Evolutionary conservation across 2,113 vertebrate species (phyloP).

Genomic region (Sapayoa aenigma): DNA sequence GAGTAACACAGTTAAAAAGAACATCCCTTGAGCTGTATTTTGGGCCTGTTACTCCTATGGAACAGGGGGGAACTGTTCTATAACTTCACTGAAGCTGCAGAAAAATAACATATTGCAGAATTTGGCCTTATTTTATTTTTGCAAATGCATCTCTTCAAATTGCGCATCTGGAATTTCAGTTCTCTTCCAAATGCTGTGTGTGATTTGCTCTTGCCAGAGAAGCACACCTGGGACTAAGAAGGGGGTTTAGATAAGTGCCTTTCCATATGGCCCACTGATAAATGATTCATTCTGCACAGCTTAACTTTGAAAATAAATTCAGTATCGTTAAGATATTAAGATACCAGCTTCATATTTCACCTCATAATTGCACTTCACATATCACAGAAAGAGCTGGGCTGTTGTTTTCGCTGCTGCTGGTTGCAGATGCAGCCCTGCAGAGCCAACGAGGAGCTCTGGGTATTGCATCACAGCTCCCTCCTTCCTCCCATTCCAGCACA

Average conservation of each 20-base stretch:
- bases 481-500: background rate
- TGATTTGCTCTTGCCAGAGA: slow-evolving; percentile 67
- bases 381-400: slow-evolving; percentile 12
- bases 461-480: slow-evolving; percentile 17
- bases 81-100: slow-evolving; percentile 29
- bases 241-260: slow-evolving; percentile 68
- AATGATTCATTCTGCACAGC: slow-evolving; percentile 65
- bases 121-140: slow-evolving; percentile 30
- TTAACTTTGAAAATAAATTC: slow-evolving; percentile 69
- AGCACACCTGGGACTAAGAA: slow-evolving; percentile 64
- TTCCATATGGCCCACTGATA: slow-evolving; percentile 72
- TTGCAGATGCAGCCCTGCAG: slow-evolving; percentile 24
- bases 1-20: background rate
- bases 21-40: background rate
- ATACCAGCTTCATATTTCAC: slow-evolving; percentile 62
- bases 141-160: slow-evolving; percentile 52
- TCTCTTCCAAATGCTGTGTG: slow-evolving; percentile 62
- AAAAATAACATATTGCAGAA: slow-evolving; percentile 35
- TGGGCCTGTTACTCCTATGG: background rate
- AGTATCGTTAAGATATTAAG: slow-evolving; percentile 65
- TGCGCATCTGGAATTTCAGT: slow-evolving; percentile 67
- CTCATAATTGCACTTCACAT: slow-evolving; percentile 57
- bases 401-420: slow-evolving; percentile 31
- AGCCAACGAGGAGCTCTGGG: background rate
- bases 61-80: background rate